Conservation (phyloP, 2,888 invertebrate genomes). For the Liposcelis brunnea region DNA sequence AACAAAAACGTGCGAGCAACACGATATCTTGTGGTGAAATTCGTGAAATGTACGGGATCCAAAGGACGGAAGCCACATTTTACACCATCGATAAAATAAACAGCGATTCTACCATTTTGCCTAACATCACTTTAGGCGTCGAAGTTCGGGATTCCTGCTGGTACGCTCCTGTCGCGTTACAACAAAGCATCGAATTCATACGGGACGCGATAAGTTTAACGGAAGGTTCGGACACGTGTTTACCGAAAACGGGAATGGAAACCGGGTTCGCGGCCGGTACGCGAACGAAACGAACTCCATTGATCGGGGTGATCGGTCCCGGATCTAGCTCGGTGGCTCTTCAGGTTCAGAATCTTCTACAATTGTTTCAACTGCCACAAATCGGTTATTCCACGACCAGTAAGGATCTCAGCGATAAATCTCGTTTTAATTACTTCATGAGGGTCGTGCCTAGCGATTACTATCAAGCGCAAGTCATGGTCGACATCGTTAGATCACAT, state of each 20-base stretch:
- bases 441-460: conserved; percentile 63
- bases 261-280: conserved; percentile 12
- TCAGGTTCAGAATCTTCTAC: conserved; percentile 58
- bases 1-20: conserved; percentile 21
- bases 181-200: conserved; percentile 58
- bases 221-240: conserved; percentile 18
- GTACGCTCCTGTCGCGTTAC: conserved; percentile 62
- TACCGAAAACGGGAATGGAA: conserved; percentile 11
- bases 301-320: conserved; percentile 43
- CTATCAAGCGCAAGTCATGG: conserved; percentile 56
- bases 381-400: conserved; percentile 64
- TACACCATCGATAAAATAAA: conserved; percentile 46
- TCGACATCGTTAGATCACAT: conserved; percentile 45
- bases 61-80: conserved; percentile 46
- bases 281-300: conserved; percentile 9
- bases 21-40: conserved; percentile 36
- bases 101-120: conserved; percentile 35
- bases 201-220: conserved; percentile 41
- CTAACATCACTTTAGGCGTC: conserved; percentile 41
- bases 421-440: conserved; percentile 55
- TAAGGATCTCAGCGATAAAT: conserved; percentile 55
- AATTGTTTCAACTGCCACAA: conserved; percentile 42
- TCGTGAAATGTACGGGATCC: conserved; percentile 59
- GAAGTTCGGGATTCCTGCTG: conserved; percentile 67
- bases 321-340: conserved; percentile 53